A percentile compares a stretch with the other conserved stretches of the same genome.
Conservation (phyloP, 1,140 invertebrate genomes). For the Homarus americanus region DNA sequence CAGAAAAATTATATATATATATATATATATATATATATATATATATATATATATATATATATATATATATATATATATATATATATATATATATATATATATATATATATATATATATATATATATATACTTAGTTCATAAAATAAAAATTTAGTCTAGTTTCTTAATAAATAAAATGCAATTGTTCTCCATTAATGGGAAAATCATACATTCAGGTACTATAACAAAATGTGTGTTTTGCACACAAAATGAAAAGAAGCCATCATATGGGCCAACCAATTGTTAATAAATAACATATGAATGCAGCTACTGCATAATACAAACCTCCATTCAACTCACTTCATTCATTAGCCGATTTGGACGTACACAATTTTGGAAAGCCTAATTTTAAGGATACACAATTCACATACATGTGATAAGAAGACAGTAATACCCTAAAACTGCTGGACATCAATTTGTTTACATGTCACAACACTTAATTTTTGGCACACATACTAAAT, state of each 20-base stretch:
- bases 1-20: no score
- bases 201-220: slow-evolving; percentile 70
- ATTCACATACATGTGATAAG: slow-evolving; percentile 19
- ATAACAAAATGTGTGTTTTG: slow-evolving; percentile 39
- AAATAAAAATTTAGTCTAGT: not conserved
- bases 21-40: not conserved
- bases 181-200: slow-evolving; percentile 7
- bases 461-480: slow-evolving; percentile 59
- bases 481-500: slow-evolving; percentile 62
- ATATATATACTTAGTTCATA: not conserved
- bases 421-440: slow-evolving; percentile 56
- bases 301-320: slow-evolving; percentile 1
- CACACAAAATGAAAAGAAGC: slow-evolving; percentile 39
- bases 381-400: slow-evolving; percentile 36
- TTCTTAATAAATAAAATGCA: not conserved
- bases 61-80: no score
- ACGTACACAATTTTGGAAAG: slow-evolving; percentile 47
- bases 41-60: no score
- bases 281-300: slow-evolving; percentile 5
- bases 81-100: no score
- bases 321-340: slow-evolving; percentile 22
- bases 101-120: not conserved
- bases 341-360: slow-evolving; percentile 40
- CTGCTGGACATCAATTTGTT: slow-evolving; percentile 27
- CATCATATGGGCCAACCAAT: slow-evolving; percentile 6